Percentiles rank a stretch among this genome's conserved stretches.
These are phyloP conservation scores for Drosophila pseudoananassae DNA, from an alignment of 1,140 invertebrate genomes.

Conservation along the genomic window DNA sequence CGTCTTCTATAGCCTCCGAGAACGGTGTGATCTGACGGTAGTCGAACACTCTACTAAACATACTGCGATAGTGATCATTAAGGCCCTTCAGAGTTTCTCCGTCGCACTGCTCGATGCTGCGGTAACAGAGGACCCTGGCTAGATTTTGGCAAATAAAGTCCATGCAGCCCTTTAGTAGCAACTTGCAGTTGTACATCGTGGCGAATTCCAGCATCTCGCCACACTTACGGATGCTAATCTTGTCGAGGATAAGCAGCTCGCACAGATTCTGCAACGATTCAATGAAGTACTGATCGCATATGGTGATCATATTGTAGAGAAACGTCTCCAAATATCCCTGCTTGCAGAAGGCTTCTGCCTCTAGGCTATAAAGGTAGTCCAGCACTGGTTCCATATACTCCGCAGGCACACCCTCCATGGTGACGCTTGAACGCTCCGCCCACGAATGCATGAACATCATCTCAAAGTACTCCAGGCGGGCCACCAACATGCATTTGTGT, in stretches of 20 bases:
- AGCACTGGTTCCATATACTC: slow-evolving; percentile 86
- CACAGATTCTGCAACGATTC: slow-evolving; percentile 86
- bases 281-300: slow-evolving; percentile 88
- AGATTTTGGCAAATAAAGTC: slow-evolving; percentile 89
- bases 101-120: slow-evolving; percentile 86
- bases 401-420: slow-evolving; percentile 63
- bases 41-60: slow-evolving; percentile 73
- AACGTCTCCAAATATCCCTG: slow-evolving; percentile 84
- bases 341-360: slow-evolving; percentile 84
- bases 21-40: slow-evolving; percentile 86
- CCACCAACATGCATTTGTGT: slow-evolving; percentile 89
- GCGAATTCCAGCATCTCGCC: slow-evolving; percentile 88
- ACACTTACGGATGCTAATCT: slow-evolving; percentile 88
- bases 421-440: slow-evolving; percentile 85
- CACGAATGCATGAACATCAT: slow-evolving; percentile 89
- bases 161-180: slow-evolving; percentile 87
- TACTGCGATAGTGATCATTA: slow-evolving; percentile 85
- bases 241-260: slow-evolving; percentile 86
- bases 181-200: slow-evolving; percentile 86
- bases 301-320: slow-evolving; percentile 87
- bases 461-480: slow-evolving; percentile 89
- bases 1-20: slow-evolving; percentile 85
- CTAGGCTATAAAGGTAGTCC: slow-evolving; percentile 87
- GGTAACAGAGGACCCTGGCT: slow-evolving; percentile 86
- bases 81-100: slow-evolving; percentile 85